Evolutionary conservation across 2,888 invertebrate species (phyloP).

Genomic region (Argyresthia goedartella): DNA sequence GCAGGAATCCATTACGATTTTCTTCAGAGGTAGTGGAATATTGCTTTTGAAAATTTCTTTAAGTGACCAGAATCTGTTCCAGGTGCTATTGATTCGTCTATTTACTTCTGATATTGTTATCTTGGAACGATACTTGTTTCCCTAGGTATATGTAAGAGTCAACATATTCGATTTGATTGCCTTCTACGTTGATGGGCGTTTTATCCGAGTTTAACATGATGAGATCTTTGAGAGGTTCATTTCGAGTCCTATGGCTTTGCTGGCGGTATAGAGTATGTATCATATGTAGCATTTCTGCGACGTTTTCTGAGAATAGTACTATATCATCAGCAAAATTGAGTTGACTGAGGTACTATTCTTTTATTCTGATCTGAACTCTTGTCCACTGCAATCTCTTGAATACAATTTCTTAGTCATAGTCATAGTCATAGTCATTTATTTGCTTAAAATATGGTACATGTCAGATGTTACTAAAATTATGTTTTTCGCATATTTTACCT

Average conservation of each 20-base stretch:
- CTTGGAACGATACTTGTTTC: not conserved
- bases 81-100: not conserved
- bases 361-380: not conserved
- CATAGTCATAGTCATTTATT: too few species aligned
- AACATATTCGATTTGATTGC: not conserved
- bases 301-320: not conserved
- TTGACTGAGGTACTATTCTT: not conserved
- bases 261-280: not conserved
- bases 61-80: not conserved
- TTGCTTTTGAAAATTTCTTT: too few species aligned
- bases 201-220: not conserved
- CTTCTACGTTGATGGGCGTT: not conserved
- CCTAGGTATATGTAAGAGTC: not conserved
- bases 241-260: not conserved
- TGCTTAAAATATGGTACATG: too few species aligned
- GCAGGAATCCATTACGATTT: not conserved
- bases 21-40: too few species aligned
- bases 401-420: conserved; percentile 1
- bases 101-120: not conserved
- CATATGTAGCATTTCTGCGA: not conserved
- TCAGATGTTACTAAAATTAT: too few species aligned
- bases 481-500: too few species aligned
- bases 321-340: conserved; percentile 1
- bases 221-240: not conserved
- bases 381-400: conserved; percentile 5